Base-by-base conservation (phyloP, 2,888 invertebrate species). In the Diloba caeruleocephala region DNA sequence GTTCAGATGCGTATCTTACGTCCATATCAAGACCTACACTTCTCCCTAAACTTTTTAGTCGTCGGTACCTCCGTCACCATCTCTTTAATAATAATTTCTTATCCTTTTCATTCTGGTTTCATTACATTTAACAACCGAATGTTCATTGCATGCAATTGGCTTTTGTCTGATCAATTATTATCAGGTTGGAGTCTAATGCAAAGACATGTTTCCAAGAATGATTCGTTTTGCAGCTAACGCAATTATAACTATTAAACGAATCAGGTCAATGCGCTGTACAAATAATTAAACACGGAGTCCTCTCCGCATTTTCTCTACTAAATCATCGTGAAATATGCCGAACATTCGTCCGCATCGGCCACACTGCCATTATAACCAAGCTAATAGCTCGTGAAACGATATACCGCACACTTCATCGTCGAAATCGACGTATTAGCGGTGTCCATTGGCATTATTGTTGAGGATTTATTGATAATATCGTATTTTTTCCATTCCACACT, bases 251-350 rank as follows among this genome's bases (percentile, higher is more conserved):
- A 41, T 64, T 58, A 49, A 39, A 36, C 36, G 53, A 73, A 73
- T 50, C 44, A 58, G 70, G 70, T 70, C 65, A 58, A 50, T 54
- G 31, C 34, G 23, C 34, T 46, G 29, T 44, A 44, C 28, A 63
- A 63, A 53, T 48, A 62, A 62, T 45, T 62, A 13, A 33, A 38
- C 37, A 43, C 28, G 36, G 8, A 42, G 45, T 54, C 23, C 34
- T 43, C 48, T 49, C 36, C 23, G 42, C 60, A 53, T 62, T 55
- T 59, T 46, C 50, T 54, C 34, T 38, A 50, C 17, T 41, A 56
- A 67, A 56, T 52, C 45, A 49, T 58, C 62, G 55, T 66, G 54
- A 74, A 67, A 58, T 62, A 71, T 74, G 54, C 46, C 37, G 28
- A 63, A 45, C 43, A 51, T 69, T 55, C 26, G 19, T 29, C 37